These are phyloP conservation scores for Platanista minor DNA, from an alignment of 2,113 vertebrate species.

Conservation along the genomic window DNA sequence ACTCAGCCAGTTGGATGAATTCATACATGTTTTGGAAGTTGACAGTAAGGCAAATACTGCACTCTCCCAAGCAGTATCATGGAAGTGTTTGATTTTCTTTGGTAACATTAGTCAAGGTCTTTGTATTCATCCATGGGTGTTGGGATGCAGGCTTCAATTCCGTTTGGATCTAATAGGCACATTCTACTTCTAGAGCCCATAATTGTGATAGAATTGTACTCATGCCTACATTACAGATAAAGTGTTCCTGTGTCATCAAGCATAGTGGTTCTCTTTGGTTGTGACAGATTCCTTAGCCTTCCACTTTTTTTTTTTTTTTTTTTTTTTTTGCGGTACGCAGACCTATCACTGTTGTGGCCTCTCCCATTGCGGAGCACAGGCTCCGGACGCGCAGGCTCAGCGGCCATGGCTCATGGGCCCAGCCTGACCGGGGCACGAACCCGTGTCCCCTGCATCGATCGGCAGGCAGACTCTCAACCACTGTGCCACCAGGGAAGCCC, in stretches of 20 bases:
- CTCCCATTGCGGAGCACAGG: no score
- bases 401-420: no score
- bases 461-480: no score
- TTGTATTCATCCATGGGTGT: background rate
- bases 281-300: background rate
- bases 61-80: background rate
- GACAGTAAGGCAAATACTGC: background rate
- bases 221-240: background rate
- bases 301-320: no score
- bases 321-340: no score
- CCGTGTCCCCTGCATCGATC: no score
- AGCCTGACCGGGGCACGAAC: no score
- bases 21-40: background rate
- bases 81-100: background rate
- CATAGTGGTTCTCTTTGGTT: background rate
- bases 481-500: no score
- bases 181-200: background rate
- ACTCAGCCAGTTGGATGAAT: background rate
- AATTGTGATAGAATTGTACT: background rate
- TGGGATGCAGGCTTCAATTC: background rate
- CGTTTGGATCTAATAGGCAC: background rate
- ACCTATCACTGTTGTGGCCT: no score
- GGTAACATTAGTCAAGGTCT: background rate
- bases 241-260: background rate
- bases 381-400: no score